These are phyloP conservation scores for Orchesellides sinensis DNA, from an alignment of 2,888 invertebrate genomes.

Conservation along the genomic window DNA sequence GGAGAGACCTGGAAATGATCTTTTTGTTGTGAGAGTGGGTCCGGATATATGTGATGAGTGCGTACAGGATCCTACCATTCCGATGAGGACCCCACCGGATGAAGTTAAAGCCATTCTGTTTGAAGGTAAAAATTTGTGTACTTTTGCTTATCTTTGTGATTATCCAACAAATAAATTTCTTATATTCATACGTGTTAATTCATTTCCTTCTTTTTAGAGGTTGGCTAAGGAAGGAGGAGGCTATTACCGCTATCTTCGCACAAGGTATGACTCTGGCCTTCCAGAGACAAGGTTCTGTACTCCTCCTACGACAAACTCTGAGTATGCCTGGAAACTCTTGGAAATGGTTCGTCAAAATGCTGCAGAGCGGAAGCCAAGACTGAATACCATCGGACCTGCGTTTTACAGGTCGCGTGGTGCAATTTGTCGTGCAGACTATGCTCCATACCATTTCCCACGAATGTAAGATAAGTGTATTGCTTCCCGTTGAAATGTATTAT, in stretches of 20 bases:
- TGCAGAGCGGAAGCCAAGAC: constrained; percentile 44
- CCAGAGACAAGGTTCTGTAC: constrained; percentile 68
- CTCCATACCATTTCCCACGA: constrained; percentile 70
- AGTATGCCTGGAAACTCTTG: constrained; percentile 71
- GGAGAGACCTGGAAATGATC: constrained; percentile 36
- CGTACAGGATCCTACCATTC: constrained; percentile 68
- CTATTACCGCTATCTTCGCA: constrained; percentile 64
- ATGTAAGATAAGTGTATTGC: constrained; percentile 49
- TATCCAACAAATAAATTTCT: not conserved
- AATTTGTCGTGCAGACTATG: constrained; percentile 67
- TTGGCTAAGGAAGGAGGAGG: constrained; percentile 71
- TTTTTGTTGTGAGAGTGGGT: constrained; percentile 60
- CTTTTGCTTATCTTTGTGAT: not conserved
- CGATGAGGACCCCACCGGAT: constrained; percentile 69
- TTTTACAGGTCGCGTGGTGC: constrained; percentile 70
- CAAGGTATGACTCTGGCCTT: constrained; percentile 67
- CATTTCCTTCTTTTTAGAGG: constrained; percentile 40
- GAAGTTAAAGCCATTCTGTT: constrained; percentile 67
- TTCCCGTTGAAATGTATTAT: no score
- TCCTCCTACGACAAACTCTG: constrained; percentile 72
- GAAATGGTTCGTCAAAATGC: constrained; percentile 57
- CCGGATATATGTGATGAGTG: constrained; percentile 72
- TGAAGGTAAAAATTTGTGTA: constrained; percentile 61
- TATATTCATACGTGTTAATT: constrained; percentile 2
- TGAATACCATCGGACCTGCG: constrained; percentile 65